Percentiles rank a stretch among this genome's conserved stretches.
These are phyloP conservation scores for Sarcophaga rosellei DNA, from an alignment of 2,888 invertebrate genomes.

Conservation along the genomic window DNA sequence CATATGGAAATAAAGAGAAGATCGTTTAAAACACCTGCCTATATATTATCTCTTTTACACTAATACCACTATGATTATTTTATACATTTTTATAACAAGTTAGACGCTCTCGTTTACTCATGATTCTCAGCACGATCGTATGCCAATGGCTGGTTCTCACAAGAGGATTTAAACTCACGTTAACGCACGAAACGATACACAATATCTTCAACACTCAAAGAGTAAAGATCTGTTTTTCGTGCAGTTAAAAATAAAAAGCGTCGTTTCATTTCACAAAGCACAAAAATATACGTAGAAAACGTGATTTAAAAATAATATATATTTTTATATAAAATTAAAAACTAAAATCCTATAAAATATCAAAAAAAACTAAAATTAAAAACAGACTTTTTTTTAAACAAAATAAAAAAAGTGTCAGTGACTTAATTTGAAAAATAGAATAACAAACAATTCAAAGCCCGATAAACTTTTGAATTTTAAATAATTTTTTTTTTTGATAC, in stretches of 20 bases:
- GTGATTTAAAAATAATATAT: conserved; percentile 41
- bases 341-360: conserved; percentile 45
- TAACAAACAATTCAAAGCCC: conserved; percentile 26
- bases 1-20: not conserved
- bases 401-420: conserved; percentile 77
- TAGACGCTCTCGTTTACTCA: conserved; percentile 64
- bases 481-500: no score
- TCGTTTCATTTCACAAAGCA: not conserved
- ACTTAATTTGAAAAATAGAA: conserved; percentile 71
- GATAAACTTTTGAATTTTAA: no score
- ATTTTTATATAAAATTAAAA: conserved; percentile 9
- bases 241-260: conserved; percentile 20
- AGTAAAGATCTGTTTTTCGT: conserved; percentile 74
- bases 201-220: conserved; percentile 81
- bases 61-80: conserved; percentile 39
- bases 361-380: not conserved
- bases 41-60: conserved; percentile 59
- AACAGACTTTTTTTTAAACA: not conserved
- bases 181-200: conserved; percentile 80
- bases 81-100: conserved; percentile 7
- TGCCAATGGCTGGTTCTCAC: conserved; percentile 40
- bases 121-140: conserved; percentile 48
- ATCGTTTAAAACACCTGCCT: conserved; percentile 59
- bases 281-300: conserved; percentile 47
- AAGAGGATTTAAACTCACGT: conserved; percentile 80